phyloP scores from a whole-genome alignment of 2,888 invertebrate genomes.

The Cryptocephalus primarius region DNA sequence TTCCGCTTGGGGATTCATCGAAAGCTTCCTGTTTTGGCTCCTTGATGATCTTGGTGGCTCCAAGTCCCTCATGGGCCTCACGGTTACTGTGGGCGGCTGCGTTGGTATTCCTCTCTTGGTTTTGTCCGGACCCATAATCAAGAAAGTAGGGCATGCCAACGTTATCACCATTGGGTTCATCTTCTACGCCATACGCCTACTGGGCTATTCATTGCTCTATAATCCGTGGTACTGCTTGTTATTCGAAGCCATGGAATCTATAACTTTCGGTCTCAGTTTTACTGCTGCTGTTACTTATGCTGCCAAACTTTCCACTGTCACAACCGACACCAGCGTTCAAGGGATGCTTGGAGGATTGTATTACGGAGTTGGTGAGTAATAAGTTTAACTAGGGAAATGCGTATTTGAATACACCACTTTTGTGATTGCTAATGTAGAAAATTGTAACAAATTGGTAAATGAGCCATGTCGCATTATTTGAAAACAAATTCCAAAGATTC shows the following conservation, averaged over 20 bases:
- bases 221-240: slow-evolving; percentile 65
- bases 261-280: slow-evolving; percentile 63
- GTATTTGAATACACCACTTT: not conserved
- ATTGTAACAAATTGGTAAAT: too few species aligned
- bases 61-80: slow-evolving; percentile 67
- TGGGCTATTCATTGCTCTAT: slow-evolving; percentile 65
- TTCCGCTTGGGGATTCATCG: slow-evolving; percentile 73
- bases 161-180: slow-evolving; percentile 67
- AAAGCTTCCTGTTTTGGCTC: slow-evolving; percentile 72
- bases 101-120: slow-evolving; percentile 66
- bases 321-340: slow-evolving; percentile 66
- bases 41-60: slow-evolving; percentile 67
- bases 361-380: slow-evolving; percentile 56
- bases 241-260: slow-evolving; percentile 67
- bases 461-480: too few species aligned
- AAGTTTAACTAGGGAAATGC: not conserved
- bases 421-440: not conserved
- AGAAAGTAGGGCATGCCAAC: slow-evolving; percentile 63
- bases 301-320: slow-evolving; percentile 58
- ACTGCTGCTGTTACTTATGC: slow-evolving; percentile 71
- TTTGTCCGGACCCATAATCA: slow-evolving; percentile 65
- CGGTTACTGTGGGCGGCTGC: slow-evolving; percentile 66
- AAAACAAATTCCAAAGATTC: too few species aligned
- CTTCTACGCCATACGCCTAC: slow-evolving; percentile 60
- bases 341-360: slow-evolving; percentile 70